Conservation (phyloP, 2,888 invertebrate species). For the Lycocerus yunnanus region DNA sequence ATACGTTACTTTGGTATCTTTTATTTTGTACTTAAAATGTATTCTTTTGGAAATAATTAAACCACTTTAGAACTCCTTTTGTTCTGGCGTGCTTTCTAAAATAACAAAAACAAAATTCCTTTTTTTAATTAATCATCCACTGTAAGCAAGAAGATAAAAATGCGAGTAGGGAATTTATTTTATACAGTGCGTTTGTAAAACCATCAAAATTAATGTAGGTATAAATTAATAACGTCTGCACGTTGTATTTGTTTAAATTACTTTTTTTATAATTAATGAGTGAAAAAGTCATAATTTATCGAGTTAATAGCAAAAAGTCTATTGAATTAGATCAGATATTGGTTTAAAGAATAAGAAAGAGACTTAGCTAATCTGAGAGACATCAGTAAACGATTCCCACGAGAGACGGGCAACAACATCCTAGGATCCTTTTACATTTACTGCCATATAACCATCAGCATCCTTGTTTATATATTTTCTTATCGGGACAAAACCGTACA, state of each 20-base stretch:
- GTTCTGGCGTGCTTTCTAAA: not conserved
- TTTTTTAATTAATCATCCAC: not conserved
- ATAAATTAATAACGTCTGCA: not conserved
- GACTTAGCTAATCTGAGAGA: constrained; percentile 26
- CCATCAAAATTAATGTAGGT: not conserved
- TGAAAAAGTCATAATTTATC: not conserved
- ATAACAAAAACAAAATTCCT: not conserved
- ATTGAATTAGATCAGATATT: constrained; percentile 12
- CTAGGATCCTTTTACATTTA: constrained; percentile 9
- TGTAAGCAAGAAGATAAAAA: not conserved
- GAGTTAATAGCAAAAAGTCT: not conserved
- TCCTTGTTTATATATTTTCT: constrained; percentile 23
- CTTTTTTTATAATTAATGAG: not conserved
- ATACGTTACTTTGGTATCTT: not conserved
- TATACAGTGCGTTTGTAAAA: not conserved
- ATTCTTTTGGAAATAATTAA: not conserved
- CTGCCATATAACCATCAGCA: constrained; percentile 16
- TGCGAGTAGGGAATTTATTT: not conserved
- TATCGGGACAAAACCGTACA: constrained; percentile 10
- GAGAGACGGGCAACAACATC: constrained; percentile 13
- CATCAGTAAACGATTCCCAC: constrained; percentile 22
- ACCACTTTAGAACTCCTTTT: not conserved
- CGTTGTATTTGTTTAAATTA: not conserved
- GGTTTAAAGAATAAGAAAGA: constrained; percentile 10
- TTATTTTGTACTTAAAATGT: not conserved